Evolutionary conservation across 2,797 vertebrate species (phyloP).

Genomic region (Leptatherina wallacei): DNA sequence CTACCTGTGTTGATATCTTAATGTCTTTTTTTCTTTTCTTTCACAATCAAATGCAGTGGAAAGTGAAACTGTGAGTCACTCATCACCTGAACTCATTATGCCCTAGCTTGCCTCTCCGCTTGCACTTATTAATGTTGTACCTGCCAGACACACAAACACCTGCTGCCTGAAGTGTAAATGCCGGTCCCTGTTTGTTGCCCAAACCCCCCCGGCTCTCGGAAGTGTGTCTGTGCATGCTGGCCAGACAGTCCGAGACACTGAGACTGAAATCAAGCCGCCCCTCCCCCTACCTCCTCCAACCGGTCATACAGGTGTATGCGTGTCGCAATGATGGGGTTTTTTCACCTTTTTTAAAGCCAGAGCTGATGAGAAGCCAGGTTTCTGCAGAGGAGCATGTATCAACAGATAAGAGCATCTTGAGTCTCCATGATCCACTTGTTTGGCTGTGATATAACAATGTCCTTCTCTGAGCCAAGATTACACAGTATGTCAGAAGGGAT

Average conservation of each 20-base stretch:
- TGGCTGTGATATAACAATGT: conserved; percentile 53
- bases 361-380: conserved; percentile 20
- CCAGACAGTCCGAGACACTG: conserved; percentile 19
- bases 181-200: conserved; percentile 30
- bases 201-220: conserved; percentile 1
- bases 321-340: conserved; percentile 35
- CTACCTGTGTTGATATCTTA: conserved; percentile 24
- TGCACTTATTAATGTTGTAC: conserved; percentile 26
- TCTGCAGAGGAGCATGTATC: conserved; percentile 37
- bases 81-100: conserved; percentile 8
- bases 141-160: conserved; percentile 34
- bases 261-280: conserved; percentile 42
- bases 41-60: conserved; percentile 16
- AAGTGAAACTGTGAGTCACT: conserved; percentile 60
- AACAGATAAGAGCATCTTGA: conserved; percentile 62
- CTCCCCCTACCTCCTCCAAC: conserved; percentile 59
- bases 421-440: conserved; percentile 55
- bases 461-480: conserved; percentile 42
- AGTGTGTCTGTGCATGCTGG: conserved; percentile 45
- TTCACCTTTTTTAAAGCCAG: conserved; percentile 52
- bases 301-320: conserved; percentile 59
- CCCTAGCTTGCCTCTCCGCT: conserved; percentile 7
- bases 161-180: conserved; percentile 46
- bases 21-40: background rate
- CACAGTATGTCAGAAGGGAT: conserved; percentile 16